Conservation (phyloP, 2,797 vertebrate genomes). For the Loriculus beryllinus region DNA sequence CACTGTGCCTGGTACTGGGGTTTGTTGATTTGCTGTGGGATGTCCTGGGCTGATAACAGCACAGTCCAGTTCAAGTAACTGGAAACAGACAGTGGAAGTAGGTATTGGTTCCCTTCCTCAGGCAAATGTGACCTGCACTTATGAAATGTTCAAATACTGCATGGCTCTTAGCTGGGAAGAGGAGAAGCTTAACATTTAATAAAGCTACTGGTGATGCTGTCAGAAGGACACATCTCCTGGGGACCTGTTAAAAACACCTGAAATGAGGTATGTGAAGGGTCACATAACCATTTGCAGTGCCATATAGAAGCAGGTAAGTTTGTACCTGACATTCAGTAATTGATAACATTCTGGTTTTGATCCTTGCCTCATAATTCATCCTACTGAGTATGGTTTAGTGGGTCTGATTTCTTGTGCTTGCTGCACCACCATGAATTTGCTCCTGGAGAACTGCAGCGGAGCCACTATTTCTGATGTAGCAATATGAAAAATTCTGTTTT, state of each 20-base stretch:
- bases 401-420: rapidly evolving
- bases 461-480: neutral
- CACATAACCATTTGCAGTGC: neutral
- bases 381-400: neutral
- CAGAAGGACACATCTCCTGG: neutral
- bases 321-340: neutral
- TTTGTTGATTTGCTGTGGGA: rapidly evolving
- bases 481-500: neutral
- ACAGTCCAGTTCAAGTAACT: neutral
- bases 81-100: neutral
- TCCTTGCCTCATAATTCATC: rapidly evolving
- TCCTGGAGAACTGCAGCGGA: neutral
- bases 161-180: neutral
- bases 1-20: rapidly evolving
- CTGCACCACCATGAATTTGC: neutral
- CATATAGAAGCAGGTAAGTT: neutral
- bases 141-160: neutral
- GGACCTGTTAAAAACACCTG: neutral
- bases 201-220: neutral
- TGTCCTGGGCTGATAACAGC: neutral
- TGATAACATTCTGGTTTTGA: neutral
- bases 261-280: neutral
- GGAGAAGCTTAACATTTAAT: neutral
- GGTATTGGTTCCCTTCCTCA: neutral
- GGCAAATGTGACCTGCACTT: neutral